A percentile compares a stretch with the other conserved stretches of the same genome.
phyloP scores from a whole-genome alignment of 2,888 invertebrate species.

The Diarsia brunnea region DNA sequence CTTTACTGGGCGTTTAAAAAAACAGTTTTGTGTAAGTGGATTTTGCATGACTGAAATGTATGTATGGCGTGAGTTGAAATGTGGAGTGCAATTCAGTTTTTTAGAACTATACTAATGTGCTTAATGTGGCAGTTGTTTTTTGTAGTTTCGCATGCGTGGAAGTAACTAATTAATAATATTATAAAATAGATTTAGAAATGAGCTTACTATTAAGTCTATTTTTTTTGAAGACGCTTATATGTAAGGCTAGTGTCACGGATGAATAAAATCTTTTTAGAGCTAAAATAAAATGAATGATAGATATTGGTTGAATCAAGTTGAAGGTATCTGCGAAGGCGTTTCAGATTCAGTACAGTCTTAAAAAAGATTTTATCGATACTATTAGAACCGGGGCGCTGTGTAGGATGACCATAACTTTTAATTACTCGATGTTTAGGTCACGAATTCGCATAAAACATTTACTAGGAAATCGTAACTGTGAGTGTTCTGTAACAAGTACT shows the following conservation, averaged over 20 bases:
- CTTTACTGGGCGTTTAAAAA: conserved; percentile 57
- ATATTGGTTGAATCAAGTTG: conserved; percentile 3
- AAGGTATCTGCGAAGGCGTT: not conserved
- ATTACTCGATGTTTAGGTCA: not conserved
- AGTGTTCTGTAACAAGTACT: not conserved
- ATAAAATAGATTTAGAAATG: not conserved
- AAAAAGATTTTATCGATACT: not conserved
- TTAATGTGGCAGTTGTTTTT: not conserved
- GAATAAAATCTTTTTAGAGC: not conserved
- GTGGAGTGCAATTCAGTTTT: conserved; percentile 35
- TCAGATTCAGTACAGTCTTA: not conserved
- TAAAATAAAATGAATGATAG: not conserved
- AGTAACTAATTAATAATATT: not conserved
- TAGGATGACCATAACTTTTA: not conserved
- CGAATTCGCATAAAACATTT: not conserved
- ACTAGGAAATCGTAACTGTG: not conserved
- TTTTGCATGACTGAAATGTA: conserved; percentile 51
- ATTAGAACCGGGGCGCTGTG: too few relatives aligned
- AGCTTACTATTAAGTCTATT: not conserved
- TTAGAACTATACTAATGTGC: conserved; percentile 7
- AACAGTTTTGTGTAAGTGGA: conserved; percentile 55
- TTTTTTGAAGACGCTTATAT: not conserved
- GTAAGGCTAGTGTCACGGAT: not conserved
- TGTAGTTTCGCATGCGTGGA: not conserved
- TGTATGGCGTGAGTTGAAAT: conserved; percentile 59